phyloP scores from a whole-genome alignment of 2,888 invertebrate species.

The Gortyna flavago region DNA sequence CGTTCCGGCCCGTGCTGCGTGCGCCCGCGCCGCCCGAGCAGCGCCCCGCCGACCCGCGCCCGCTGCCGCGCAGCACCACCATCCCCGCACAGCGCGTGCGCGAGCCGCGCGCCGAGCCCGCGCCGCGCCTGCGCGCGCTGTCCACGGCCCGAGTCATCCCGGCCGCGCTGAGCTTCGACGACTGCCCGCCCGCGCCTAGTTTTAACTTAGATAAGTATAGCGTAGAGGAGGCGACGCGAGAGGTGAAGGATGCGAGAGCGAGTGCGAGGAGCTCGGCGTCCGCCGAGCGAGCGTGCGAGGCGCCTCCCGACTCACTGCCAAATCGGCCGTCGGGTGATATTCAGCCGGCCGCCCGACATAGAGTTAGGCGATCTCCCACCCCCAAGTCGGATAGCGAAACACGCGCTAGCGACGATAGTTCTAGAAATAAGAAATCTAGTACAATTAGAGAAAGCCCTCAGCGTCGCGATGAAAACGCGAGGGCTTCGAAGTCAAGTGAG shows the following conservation, averaged over 20 bases:
- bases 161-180: constrained; percentile 46
- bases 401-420: constrained; percentile 74
- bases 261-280: constrained; percentile 65
- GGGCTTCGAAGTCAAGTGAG: constrained; percentile 39
- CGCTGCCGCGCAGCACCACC: constrained; percentile 81
- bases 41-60: constrained; percentile 73
- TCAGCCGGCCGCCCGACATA: constrained; percentile 78
- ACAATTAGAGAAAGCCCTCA: constrained; percentile 57
- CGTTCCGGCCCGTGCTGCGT: constrained; percentile 92
- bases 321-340: constrained; percentile 80
- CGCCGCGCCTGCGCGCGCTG: constrained; percentile 65
- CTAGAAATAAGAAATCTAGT: constrained; percentile 73
- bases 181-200: constrained; percentile 33
- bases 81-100: constrained; percentile 81
- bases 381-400: constrained; percentile 74
- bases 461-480: constrained; percentile 45
- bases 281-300: constrained; percentile 72
- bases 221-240: constrained; percentile 65
- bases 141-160: constrained; percentile 45
- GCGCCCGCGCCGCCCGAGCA: constrained; percentile 83
- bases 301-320: constrained; percentile 79
- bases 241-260: constrained; percentile 66
- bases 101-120: constrained; percentile 65
- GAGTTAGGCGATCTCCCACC: constrained; percentile 85
- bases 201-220: constrained; percentile 67